These are phyloP conservation scores for Hylia prasina DNA, from an alignment of 2,113 vertebrate species.

Conservation along the genomic window DNA sequence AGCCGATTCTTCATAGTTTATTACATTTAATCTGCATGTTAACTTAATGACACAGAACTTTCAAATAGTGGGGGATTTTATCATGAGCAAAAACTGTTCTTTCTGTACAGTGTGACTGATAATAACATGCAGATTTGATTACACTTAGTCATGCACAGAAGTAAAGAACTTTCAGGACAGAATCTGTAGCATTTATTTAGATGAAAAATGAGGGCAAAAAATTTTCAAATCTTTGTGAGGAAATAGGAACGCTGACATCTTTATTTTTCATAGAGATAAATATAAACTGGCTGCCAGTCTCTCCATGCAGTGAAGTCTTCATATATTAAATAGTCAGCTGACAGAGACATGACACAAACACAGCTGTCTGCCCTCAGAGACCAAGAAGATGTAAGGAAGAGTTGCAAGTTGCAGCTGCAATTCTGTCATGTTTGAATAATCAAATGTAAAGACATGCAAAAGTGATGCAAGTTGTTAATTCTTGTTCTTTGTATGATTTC, in stretches of 20 bases:
- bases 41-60: background rate
- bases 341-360: background rate
- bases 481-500: background rate
- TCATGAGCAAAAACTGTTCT: background rate
- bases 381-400: background rate
- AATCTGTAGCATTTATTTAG: background rate
- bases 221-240: background rate
- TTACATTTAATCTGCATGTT: background rate
- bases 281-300: background rate
- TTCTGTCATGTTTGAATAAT: background rate
- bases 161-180: background rate
- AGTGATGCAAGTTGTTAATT: background rate
- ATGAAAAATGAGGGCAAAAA: background rate
- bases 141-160: background rate
- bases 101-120: background rate
- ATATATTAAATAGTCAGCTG: background rate
- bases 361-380: background rate
- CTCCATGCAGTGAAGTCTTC: background rate
- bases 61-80: background rate
- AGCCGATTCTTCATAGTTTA: background rate
- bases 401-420: background rate
- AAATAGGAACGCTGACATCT: background rate
- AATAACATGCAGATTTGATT: background rate
- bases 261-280: background rate
- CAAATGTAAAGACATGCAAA: background rate